Evolutionary conservation across 1,140 invertebrate species (phyloP), one percentile per base, ranked within the genome.

Genomic region (Pogonomyrmex barbatus): DNA sequence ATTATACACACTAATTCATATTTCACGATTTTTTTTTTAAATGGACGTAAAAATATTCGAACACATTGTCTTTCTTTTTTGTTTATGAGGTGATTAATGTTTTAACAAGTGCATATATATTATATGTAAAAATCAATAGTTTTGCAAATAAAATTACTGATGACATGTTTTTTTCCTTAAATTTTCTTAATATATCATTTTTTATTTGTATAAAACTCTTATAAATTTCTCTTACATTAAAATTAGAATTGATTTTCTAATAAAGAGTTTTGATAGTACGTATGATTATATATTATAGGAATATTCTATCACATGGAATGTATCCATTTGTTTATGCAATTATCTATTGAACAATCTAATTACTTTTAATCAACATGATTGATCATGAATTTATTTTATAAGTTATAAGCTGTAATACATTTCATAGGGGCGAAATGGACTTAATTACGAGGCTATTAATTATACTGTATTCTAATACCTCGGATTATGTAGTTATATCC

Each of bases 361-460:
- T 79, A 79, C 4, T 52, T 50, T 14, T 39, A 52, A 62, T 62
- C 1, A 39, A 17, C 47, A 79, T n/a, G 17, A 56, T 82, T 42
- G 9, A 30, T 81, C 30, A 6, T 70, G 0, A 81, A 56, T 81
- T 36, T n/a, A 45, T 47, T 47, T 68, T 67, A 63, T 78, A 52
- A 79, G n/a, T 79, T 81, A 42, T 54, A 47, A 77, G 14, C 12
- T 45, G 24, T 5, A 24, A 45, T 56, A 14, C 9, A 39, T 36
- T 70, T 30, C 4, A 65, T 33, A 33, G 9, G 12, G 50, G 1
- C 58, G 1, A 81, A 81, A 56, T 81, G 5, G 2, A 56, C 12
- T 79, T 36, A 70, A 70, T 81, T 68, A 56, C 4, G 10, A 45
- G 6, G 8, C 36, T n/a, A 71, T 58, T 68, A 81, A 81, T 81